These are phyloP conservation scores for Eretmochelys imbricata DNA, from an alignment of 2,113 vertebrate species.

Conservation along the genomic window DNA sequence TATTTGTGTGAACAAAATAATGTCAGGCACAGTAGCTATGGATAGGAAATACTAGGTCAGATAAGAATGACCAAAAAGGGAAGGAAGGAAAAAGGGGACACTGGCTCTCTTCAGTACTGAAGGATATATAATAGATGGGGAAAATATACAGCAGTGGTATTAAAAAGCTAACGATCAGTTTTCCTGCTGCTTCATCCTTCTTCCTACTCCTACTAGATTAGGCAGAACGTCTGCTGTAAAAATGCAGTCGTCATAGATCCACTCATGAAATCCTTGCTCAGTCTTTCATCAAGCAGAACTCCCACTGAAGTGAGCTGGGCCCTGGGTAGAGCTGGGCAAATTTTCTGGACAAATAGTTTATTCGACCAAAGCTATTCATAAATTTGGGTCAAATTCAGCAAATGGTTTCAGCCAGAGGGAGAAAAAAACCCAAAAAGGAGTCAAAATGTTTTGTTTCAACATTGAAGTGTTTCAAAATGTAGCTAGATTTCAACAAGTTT, in stretches of 20 bases:
- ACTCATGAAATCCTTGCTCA: neutral
- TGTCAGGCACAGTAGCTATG: neutral
- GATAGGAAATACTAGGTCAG: neutral
- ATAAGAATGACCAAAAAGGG: no score
- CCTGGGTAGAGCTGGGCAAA: no score
- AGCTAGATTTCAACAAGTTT: no score
- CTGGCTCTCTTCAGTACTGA: neutral
- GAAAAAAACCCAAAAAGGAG: no score
- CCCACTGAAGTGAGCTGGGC: neutral
- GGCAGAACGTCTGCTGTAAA: neutral
- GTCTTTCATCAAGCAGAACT: neutral
- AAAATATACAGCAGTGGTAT: neutral
- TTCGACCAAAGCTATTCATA: no score
- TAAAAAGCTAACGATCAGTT: neutral
- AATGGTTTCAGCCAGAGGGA: no score
- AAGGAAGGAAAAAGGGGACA: rapidly evolving
- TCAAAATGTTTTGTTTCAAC: no score
- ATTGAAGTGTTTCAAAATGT: no score
- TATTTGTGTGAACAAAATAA: neutral
- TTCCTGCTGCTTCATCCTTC: neutral
- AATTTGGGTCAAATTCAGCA: no score
- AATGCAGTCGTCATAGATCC: neutral
- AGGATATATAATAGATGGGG: neutral
- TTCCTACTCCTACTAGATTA: neutral
- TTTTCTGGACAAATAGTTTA: no score